Evolutionary conservation across 1,140 invertebrate genomes (phyloP), one percentile per base, ranked within the genome.

Genomic region (Dinothrombium tinctorium): DNA sequence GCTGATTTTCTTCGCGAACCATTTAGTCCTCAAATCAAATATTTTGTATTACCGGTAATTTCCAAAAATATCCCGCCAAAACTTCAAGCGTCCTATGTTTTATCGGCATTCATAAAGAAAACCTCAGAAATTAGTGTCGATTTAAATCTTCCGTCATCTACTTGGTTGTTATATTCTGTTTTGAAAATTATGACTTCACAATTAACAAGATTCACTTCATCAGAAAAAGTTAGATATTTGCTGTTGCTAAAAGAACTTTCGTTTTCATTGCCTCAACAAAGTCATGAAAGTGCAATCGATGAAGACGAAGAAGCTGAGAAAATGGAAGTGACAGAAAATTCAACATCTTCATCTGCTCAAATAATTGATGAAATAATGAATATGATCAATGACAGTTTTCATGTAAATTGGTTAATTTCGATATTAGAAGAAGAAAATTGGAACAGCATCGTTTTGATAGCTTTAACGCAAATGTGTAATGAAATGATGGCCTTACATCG

Each of bases 401-500:
- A 51, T 73, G 0, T 51, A 63, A 49, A 37, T 29, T 42, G 15
- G 22, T 37, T 37, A 19, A 24, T 31, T 20, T 44, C 15, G n/a
- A 6, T 24, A 41, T 22, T 26, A 3, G 23, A 39, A 12, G 14
- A 33, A 26, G 29, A 47, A 22, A 38, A 43, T 12, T 40, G 37
- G 8, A 46, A 51, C 11, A 45, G 38, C 1, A 24, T 45, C 20
- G 37, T 51, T n/a, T 43, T 61, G 12, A 49, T 54, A 12, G 61
- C 72, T 6, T 58, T 84, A 37, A 79, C 75, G 44, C 65, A 69
- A 51, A 63, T 83, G 8, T 79, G 76, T 51, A 75, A 83, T 57
- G 70, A 76, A 58, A 56, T 84, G 3, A 58, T 83, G 43, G 65
- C 74, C 29, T 72, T 72, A 43, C 69, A 79, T 49, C 71, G 72